Conservation (phyloP, 1,140 invertebrate species). For the Campoletis sonorensis region DNA sequence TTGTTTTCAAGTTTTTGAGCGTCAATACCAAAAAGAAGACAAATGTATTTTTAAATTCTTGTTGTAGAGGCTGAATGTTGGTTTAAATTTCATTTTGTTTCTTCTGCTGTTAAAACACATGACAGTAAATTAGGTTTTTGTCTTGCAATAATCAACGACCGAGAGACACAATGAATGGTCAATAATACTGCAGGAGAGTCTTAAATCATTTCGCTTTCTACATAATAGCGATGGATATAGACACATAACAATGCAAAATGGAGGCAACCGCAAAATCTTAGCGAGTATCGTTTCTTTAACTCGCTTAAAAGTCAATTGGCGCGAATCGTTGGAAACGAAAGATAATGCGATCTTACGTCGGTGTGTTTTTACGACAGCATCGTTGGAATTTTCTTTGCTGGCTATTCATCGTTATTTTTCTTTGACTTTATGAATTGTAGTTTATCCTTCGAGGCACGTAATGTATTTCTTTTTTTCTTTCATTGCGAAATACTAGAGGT, state of each 20-base stretch:
- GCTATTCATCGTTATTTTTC: background rate
- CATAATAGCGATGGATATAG: background rate
- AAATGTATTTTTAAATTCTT: background rate
- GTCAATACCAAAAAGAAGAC: too few species aligned
- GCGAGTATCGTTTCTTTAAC: background rate
- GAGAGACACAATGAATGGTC: too few species aligned
- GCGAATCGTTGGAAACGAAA: background rate
- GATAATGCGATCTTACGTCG: conserved; percentile 2
- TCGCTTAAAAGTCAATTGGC: background rate
- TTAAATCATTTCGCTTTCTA: too few species aligned
- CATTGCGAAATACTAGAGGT: background rate
- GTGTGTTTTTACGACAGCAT: background rate
- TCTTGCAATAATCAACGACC: too few species aligned
- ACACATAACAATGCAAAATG: conserved; percentile 3
- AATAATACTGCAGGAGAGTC: too few species aligned
- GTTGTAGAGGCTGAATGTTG: too few species aligned
- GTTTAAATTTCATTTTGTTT: too few species aligned
- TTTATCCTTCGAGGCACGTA: background rate
- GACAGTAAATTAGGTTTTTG: too few species aligned
- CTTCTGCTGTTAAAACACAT: too few species aligned
- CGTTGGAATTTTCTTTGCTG: background rate
- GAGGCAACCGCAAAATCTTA: background rate
- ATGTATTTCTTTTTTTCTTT: background rate
- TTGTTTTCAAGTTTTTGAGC: too few species aligned
- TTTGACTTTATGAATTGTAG: background rate